phyloP scores from a whole-genome alignment of 2,888 invertebrate genomes.

The Anticlea derivata region DNA sequence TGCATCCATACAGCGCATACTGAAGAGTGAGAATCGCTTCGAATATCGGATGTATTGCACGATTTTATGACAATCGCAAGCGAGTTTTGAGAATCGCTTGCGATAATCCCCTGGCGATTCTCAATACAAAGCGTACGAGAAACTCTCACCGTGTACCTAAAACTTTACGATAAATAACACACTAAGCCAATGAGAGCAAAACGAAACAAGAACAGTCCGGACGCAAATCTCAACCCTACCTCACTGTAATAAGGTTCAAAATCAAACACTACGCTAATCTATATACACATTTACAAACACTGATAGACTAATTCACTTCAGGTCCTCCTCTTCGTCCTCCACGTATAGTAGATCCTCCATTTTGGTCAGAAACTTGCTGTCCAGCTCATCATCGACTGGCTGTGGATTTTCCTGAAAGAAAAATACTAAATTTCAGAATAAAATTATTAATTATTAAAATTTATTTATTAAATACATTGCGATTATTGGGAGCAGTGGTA shows the following conservation, averaged over 20 bases:
- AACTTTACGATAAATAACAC: too few relatives aligned
- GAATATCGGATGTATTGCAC: too few relatives aligned
- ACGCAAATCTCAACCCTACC: constrained; percentile 23
- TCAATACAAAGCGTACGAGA: too few relatives aligned
- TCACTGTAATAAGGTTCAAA: constrained; percentile 20
- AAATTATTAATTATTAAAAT: too few relatives aligned
- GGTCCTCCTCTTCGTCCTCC: constrained; percentile 74
- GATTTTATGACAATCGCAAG: too few relatives aligned
- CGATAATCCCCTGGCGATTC: too few relatives aligned
- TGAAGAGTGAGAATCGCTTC: too few relatives aligned
- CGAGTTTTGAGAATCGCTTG: too few relatives aligned
- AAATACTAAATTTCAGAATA: neutral
- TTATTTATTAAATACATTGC: too few relatives aligned
- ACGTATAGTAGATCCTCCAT: constrained; percentile 74
- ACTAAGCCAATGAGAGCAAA: constrained; percentile 11
- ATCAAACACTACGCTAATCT: constrained; percentile 34
- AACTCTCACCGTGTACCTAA: too few relatives aligned
- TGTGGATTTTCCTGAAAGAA: constrained; percentile 55
- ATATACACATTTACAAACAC: constrained; percentile 48
- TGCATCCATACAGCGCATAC: too few relatives aligned
- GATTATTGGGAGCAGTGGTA: too few relatives aligned
- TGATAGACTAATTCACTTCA: constrained; percentile 56
- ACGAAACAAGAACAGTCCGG: constrained; percentile 11
- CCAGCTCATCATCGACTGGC: constrained; percentile 57
- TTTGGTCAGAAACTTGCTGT: constrained; percentile 71